Evolutionary conservation across 2,888 invertebrate species (phyloP), one percentile per base, ranked within the genome.

Genomic region (Limnephilus rhombicus): DNA sequence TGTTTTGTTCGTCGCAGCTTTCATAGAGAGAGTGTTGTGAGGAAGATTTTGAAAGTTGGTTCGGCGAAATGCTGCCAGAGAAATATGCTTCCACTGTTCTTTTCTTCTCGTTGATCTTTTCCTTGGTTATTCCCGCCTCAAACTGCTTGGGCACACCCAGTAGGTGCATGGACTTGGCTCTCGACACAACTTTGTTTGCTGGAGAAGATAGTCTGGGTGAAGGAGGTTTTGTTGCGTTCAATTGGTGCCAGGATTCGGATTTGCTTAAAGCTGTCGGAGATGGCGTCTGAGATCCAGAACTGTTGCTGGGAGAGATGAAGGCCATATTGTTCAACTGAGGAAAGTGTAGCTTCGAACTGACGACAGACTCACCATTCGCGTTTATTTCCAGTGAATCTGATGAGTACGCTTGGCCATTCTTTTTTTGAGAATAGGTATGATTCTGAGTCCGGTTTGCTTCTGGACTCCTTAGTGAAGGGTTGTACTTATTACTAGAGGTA

Each of bases 231-330:
- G 95, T 94, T 45, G 94, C 94, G 89, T 94, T 94, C 93, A 98
- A 96, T 94, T 98, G 98, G 94, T 98, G 97, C 98, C 98, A 98
- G 5, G 98, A 98, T 94, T 98, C 98, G 13, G 98, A 98, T 95
- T 98, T 98, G 94, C 96, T 97, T 15, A 97, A 94, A n/a, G 95
- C 95, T 94, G 94, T 94, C 12, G 94, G 94, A 15, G 95, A 95
- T 90, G 95, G 94, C 15, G 93, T 93, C n/a, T 93, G 91, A 18
- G 93, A 93, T 12, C 85, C 91, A 83, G 93, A 92, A 93, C 94
- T 89, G 93, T 94, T 92, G 18, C 68, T 87, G 9, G 93, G 94
- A 29, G 93, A 93, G 34, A 87, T 88, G 68, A 92, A 90, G 24
- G 87, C 92, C 90, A 93, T 92, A 49, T 92, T 93, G 94, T 93